Evolutionary conservation across 2,113 vertebrate genomes (phyloP), one percentile per base, ranked within the genome.

Genomic region (Chlamydotis undulata): DNA sequence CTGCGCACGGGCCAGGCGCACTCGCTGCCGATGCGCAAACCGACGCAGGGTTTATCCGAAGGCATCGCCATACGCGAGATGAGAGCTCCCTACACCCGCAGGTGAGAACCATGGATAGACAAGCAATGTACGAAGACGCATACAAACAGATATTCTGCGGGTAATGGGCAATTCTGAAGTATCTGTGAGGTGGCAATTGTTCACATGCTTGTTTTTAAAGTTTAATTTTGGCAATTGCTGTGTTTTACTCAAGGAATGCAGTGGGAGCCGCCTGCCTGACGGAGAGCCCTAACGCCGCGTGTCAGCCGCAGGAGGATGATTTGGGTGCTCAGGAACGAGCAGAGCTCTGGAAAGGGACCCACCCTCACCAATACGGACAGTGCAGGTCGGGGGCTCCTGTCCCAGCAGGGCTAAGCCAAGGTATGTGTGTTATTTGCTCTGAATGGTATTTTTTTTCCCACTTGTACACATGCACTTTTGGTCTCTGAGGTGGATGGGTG

Each of bases 1-100:
- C 49, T 13, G 28, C 17, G 21, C 52, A 8, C 63, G 64, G 59
- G 52, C 37, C 75, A 28, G 67, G 70, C 1, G 2, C 12, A 26
- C n/a, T 52, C 29, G 31, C 56, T 18, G 29, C 3, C 3, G 24
- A 15, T 0, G 0, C 1, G 12, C n/a, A 8, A 3, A 3, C 14
- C n/a, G 11, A 1, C 0, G 19, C 1, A 17, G 45, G 71, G 23
- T 29, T 24, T 26, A 52, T 15, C n/a, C 67, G 31, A 21, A 50
- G 37, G 68, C 37, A 5, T 1, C n/a, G 28, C 67, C 61, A 14
- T 0, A 25, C 35, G 11, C 5, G 25, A 10, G 52, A 5, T 1
- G 25, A 13, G 45, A 12, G 12, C 8, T 21, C 12, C 35, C 61
- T 12, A 1, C 26, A 3, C 49, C 12, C 2, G 1, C 39, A 29